Conservation (phyloP, 2,113 vertebrate genomes). For the Zapus hudsonius region DNA sequence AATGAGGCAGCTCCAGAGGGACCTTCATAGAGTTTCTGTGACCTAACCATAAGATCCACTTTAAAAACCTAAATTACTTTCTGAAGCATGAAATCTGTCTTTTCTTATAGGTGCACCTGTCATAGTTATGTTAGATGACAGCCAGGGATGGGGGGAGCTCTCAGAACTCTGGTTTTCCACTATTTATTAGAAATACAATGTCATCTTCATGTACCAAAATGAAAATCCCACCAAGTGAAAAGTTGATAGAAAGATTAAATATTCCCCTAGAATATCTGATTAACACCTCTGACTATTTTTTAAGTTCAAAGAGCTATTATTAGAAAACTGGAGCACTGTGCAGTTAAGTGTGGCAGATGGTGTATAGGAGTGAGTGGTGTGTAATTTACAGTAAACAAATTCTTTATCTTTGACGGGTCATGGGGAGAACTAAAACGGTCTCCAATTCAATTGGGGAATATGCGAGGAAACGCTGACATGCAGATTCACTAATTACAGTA, state of each 20-base stretch:
- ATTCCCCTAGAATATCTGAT: slow-evolving; percentile 37
- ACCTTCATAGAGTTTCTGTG: neutral
- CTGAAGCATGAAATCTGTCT: neutral
- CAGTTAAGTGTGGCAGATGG: slow-evolving; percentile 90
- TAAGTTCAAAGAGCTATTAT: slow-evolving; percentile 86
- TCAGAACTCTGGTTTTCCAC: slow-evolving; percentile 16
- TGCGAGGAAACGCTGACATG: slow-evolving; percentile 81
- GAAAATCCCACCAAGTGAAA: slow-evolving; percentile 57
- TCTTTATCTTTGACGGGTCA: slow-evolving; percentile 95
- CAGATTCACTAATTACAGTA: slow-evolving; percentile 72
- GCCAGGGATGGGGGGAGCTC: neutral
- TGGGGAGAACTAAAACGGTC: slow-evolving; percentile 88
- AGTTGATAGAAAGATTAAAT: slow-evolving; percentile 51
- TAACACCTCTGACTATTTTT: slow-evolving; percentile 78
- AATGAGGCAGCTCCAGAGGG: neutral
- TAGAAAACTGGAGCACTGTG: slow-evolving; percentile 83
- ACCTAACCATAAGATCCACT: neutral
- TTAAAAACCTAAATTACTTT: slow-evolving; percentile 31
- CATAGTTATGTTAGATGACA: slow-evolving; percentile 27
- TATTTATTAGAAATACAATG: slow-evolving; percentile 50
- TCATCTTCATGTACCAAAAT: slow-evolving; percentile 59
- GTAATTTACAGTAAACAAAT: slow-evolving; percentile 97
- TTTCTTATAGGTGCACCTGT: slow-evolving; percentile 13
- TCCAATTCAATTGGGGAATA: slow-evolving; percentile 85
- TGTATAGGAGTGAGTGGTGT: slow-evolving; percentile 88